Conservation (phyloP, 1,140 invertebrate genomes). For the Drosophila teissieri region DNA sequence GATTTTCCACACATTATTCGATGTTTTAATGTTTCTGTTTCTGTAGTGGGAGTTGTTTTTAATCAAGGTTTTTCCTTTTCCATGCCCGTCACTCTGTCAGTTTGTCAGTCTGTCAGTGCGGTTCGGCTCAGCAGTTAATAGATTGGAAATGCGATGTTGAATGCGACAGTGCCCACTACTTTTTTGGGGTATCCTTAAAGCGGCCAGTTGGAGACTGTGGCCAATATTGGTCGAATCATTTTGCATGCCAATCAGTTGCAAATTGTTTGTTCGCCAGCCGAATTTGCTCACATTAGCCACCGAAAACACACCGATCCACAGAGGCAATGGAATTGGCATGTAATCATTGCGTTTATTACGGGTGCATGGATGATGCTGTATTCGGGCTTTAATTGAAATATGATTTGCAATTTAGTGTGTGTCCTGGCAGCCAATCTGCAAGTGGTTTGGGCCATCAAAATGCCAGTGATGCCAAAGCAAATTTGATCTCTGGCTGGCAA, state of each 20-base stretch:
- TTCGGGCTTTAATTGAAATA: slow-evolving; percentile 72
- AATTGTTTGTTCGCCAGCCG: slow-evolving; percentile 21
- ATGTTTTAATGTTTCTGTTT: not conserved
- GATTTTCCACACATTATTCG: slow-evolving; percentile 23
- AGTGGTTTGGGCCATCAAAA: slow-evolving; percentile 3
- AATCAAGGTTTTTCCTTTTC: slow-evolving; percentile 33
- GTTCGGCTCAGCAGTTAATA: slow-evolving; percentile 31
- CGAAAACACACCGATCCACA: slow-evolving; percentile 9
- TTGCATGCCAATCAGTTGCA: slow-evolving; percentile 22
- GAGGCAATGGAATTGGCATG: not conserved
- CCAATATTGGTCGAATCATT: slow-evolving; percentile 9
- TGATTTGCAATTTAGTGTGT: slow-evolving; percentile 54
- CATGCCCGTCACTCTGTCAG: slow-evolving; percentile 5
- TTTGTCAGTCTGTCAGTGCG: slow-evolving; percentile 10
- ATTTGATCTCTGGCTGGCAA: slow-evolving; percentile 58
- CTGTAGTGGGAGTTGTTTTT: slow-evolving; percentile 14
- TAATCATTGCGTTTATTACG: slow-evolving; percentile 46
- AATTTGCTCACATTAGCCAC: slow-evolving; percentile 12
- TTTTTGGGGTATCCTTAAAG: slow-evolving; percentile 16
- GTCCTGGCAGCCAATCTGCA: slow-evolving; percentile 5
- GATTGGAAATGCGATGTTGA: slow-evolving; percentile 46
- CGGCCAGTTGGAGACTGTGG: slow-evolving; percentile 4
- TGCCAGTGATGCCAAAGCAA: slow-evolving; percentile 29
- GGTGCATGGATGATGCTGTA: slow-evolving; percentile 24
- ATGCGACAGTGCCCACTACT: slow-evolving; percentile 6